Conservation (phyloP, 1,140 invertebrate genomes). For the Dendroctonus valens region DNA sequence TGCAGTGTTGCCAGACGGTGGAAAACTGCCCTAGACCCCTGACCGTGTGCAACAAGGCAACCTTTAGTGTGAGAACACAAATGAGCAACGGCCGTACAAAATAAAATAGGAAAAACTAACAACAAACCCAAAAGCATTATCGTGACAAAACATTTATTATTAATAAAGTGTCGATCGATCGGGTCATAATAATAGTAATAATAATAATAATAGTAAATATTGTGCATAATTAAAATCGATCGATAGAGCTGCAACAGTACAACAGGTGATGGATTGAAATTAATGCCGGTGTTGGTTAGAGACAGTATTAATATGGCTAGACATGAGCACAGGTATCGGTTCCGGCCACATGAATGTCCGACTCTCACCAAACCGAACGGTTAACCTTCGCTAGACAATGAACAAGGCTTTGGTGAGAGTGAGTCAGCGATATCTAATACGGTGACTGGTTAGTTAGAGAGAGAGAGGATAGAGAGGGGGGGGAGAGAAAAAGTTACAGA, state of each 20-base stretch:
- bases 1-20: not conserved
- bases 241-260: slow-evolving; percentile 45
- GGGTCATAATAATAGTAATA: slow-evolving; percentile 45
- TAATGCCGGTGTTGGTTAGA: slow-evolving; percentile 18
- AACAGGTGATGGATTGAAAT: slow-evolving; percentile 43
- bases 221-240: slow-evolving; percentile 5
- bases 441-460: slow-evolving; percentile 2
- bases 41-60: too few relatives aligned
- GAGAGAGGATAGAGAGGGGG: not conserved
- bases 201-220: slow-evolving; percentile 42
- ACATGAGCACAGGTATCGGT: too few relatives aligned
- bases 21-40: too few relatives aligned
- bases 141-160: slow-evolving; percentile 53
- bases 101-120: slow-evolving; percentile 44
- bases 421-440: slow-evolving; percentile 14
- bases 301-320: not conserved
- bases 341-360: not conserved
- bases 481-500: not conserved
- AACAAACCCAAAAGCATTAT: slow-evolving; percentile 53
- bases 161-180: slow-evolving; percentile 49
- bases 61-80: too few relatives aligned
- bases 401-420: slow-evolving; percentile 30
- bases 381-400: slow-evolving; percentile 31
- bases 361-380: slow-evolving; percentile 5
- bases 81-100: slow-evolving; percentile 36